Conservation (phyloP, 1,140 invertebrate species). For the Drosophila lini region DNA sequence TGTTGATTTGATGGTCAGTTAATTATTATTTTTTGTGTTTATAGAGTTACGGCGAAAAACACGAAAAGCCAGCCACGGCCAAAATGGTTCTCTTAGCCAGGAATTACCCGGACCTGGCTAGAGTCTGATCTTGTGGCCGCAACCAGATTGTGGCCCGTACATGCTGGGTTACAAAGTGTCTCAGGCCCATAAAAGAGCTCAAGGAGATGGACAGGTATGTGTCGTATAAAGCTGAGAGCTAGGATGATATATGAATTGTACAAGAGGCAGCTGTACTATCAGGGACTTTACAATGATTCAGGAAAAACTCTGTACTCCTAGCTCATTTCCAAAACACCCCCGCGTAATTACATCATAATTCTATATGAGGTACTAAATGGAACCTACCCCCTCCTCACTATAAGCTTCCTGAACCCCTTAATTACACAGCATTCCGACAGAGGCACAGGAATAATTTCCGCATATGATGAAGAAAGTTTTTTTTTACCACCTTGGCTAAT, state of each 20-base stretch:
- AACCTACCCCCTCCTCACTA: neutral
- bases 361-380: slow-evolving; percentile 10
- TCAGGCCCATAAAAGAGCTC: slow-evolving; percentile 40
- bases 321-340: neutral
- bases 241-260: neutral
- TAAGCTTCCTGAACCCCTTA: neutral
- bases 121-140: slow-evolving; percentile 38
- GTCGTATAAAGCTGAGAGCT: neutral
- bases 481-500: slow-evolving; percentile 17
- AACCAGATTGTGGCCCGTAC: slow-evolving; percentile 46
- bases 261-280: neutral
- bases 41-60: slow-evolving; percentile 56
- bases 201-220: slow-evolving; percentile 3
- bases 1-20: slow-evolving; percentile 82
- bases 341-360: slow-evolving; percentile 5
- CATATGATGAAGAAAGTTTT: slow-evolving; percentile 71
- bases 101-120: slow-evolving; percentile 13
- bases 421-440: slow-evolving; percentile 16
- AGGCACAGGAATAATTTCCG: slow-evolving; percentile 22
- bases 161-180: slow-evolving; percentile 64
- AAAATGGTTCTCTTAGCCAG: slow-evolving; percentile 29
- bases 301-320: neutral
- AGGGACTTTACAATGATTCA: neutral
- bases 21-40: slow-evolving; percentile 82
- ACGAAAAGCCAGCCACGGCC: slow-evolving; percentile 7